Conservation (phyloP, 2,797 vertebrate genomes). For the Gymnothorax javanicus region DNA sequence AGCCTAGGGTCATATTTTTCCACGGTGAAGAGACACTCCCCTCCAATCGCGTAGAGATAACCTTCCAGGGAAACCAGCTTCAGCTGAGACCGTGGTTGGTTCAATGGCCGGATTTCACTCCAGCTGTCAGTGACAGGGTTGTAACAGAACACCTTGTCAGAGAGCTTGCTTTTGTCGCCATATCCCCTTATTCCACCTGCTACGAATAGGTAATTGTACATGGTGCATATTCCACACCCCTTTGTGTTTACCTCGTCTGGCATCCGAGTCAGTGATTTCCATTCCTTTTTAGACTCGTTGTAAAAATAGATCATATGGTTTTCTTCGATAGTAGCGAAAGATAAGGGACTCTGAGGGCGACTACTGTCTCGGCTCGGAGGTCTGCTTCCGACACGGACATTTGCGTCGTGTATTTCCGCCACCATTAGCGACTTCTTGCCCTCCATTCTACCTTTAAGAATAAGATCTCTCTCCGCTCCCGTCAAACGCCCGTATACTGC, state of each 20-base stretch:
- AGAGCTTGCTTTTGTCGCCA: constrained; percentile 82
- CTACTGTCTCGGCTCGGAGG: constrained; percentile 89
- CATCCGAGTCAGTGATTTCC: constrained; percentile 85
- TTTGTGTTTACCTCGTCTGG: constrained; percentile 88
- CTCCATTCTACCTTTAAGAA: constrained; percentile 86
- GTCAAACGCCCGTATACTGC: constrained; percentile 87
- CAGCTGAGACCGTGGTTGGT: constrained; percentile 90
- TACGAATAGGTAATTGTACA: constrained; percentile 96
- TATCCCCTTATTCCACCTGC: constrained; percentile 84
- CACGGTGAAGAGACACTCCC: constrained; percentile 94
- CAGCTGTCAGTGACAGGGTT: constrained; percentile 88
- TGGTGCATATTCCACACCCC: constrained; percentile 92
- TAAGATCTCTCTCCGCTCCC: constrained; percentile 87
- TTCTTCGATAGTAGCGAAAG: constrained; percentile 80
- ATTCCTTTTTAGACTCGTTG: constrained; percentile 73
- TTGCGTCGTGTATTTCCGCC: constrained; percentile 87
- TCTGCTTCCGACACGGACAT: constrained; percentile 82
- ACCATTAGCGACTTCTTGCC: constrained; percentile 83
- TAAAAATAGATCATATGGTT: constrained; percentile 84
- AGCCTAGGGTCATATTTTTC: constrained; percentile 94
- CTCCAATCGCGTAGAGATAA: constrained; percentile 90
- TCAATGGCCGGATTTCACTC: constrained; percentile 84
- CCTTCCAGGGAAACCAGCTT: constrained; percentile 93
- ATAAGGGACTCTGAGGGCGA: constrained; percentile 84
- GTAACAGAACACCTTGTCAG: constrained; percentile 92